A percentile compares a stretch with the other conserved stretches of the same genome.
phyloP scores from a whole-genome alignment of 1,140 invertebrate genomes.

The Pogonognathellus flavescens region DNA sequence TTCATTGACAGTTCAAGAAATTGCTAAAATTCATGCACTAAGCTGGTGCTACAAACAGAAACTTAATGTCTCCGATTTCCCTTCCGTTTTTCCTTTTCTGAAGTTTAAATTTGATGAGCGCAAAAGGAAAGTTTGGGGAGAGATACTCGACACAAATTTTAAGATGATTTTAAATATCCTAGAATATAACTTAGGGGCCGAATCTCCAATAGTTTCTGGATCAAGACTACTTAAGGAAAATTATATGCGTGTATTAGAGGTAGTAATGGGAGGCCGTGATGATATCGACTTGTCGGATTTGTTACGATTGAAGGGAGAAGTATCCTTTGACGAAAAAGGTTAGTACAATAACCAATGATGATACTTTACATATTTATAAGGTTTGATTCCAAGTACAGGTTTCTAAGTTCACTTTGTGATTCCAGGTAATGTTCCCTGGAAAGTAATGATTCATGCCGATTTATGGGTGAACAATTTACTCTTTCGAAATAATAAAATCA shows the following conservation, averaged over 20 bases:
- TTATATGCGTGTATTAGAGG: background rate
- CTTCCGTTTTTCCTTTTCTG: constrained; percentile 10
- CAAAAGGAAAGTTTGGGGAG: background rate
- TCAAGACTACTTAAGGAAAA: background rate
- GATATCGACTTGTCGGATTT: background rate
- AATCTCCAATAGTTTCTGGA: background rate
- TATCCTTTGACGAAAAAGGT: background rate
- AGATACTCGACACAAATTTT: background rate
- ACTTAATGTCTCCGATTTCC: constrained; percentile 68
- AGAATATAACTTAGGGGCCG: background rate
- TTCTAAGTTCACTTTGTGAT: background rate
- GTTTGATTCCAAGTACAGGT: background rate
- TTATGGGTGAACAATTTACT: constrained; percentile 80
- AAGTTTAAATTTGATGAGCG: background rate
- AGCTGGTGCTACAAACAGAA: constrained; percentile 79
- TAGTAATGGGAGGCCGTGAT: background rate
- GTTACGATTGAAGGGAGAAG: background rate
- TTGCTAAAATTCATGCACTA: constrained; percentile 79
- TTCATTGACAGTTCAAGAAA: constrained; percentile 73
- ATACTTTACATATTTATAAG: background rate
- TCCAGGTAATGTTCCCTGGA: constrained; percentile 42
- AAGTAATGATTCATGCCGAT: constrained; percentile 75
- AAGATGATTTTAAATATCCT: background rate
- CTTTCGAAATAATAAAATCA: constrained; percentile 71
- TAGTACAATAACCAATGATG: background rate